Percentiles rank a stretch among this genome's conserved stretches.
phyloP scores from a whole-genome alignment of 1,140 invertebrate genomes.

The Dendroctonus ponderosae region DNA sequence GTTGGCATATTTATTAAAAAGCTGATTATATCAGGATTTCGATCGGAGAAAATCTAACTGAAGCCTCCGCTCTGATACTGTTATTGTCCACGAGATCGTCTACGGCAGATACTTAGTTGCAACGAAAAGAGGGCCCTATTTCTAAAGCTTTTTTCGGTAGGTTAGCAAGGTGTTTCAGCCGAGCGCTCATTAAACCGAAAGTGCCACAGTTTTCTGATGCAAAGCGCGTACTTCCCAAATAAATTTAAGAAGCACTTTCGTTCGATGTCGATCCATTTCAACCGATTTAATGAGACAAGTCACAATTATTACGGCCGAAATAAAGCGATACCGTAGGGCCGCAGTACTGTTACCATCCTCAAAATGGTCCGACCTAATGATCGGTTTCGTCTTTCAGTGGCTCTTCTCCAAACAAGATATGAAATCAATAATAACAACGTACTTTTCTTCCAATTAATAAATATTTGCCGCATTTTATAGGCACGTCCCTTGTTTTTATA shows the following conservation, averaged over 20 bases:
- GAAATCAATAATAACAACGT: conserved; percentile 18
- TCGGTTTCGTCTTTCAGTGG: conserved; percentile 26
- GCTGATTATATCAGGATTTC: background rate
- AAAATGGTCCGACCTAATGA: conserved; percentile 35
- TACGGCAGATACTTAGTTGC: conserved; percentile 1
- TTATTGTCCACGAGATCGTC: background rate
- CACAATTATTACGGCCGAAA: conserved; percentile 5
- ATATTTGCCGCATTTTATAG: conserved; percentile 34
- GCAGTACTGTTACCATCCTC: conserved; percentile 23
- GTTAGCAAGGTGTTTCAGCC: too few species aligned
- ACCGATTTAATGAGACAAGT: background rate
- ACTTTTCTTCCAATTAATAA: conserved; percentile 34
- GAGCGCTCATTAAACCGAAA: background rate
- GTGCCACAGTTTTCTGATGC: background rate
- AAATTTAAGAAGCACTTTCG: background rate
- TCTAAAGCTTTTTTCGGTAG: background rate
- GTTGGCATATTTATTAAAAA: conserved; percentile 13
- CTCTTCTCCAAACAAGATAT: conserved; percentile 20
- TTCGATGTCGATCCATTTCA: too few species aligned
- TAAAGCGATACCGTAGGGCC: conserved; percentile 5
- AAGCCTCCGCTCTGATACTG: background rate
- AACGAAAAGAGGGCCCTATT: background rate
- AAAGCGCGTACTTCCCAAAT: background rate
- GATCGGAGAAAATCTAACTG: background rate
- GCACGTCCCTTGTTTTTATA: conserved; percentile 26